Percentiles rank a stretch among this genome's conserved stretches.
phyloP scores from a whole-genome alignment of 2,888 invertebrate species.

The Phrixothrix hirtus region DNA sequence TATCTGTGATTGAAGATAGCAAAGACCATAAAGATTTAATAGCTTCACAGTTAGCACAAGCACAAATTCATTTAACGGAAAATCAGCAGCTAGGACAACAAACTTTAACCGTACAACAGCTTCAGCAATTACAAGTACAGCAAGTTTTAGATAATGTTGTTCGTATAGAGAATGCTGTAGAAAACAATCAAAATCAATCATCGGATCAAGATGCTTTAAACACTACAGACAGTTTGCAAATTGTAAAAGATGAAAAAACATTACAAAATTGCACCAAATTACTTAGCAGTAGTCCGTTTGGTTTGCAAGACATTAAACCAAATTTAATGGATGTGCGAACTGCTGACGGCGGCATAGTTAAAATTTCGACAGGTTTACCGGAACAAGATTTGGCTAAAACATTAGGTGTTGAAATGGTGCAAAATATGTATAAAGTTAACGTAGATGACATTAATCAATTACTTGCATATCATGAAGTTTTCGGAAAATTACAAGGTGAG shows the following conservation, averaged over 20 bases:
- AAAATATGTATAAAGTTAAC: slow-evolving; percentile 80
- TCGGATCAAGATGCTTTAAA: slow-evolving; percentile 38
- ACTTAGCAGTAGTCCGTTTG: slow-evolving; percentile 50
- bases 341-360: slow-evolving; percentile 74
- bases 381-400: slow-evolving; percentile 65
- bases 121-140: slow-evolving; percentile 60
- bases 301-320: slow-evolving; percentile 51
- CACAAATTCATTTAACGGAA: slow-evolving; percentile 58
- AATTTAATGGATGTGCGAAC: slow-evolving; percentile 67
- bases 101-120: slow-evolving; percentile 50
- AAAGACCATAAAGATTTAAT: slow-evolving; percentile 54
- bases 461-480: slow-evolving; percentile 84
- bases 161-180: slow-evolving; percentile 51
- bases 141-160: slow-evolving; percentile 60
- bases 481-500: slow-evolving; percentile 69
- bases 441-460: slow-evolving; percentile 85
- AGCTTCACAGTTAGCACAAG: slow-evolving; percentile 47
- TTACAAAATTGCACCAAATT: slow-evolving; percentile 60
- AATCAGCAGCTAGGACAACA: slow-evolving; percentile 58
- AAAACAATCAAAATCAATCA: slow-evolving; percentile 45
- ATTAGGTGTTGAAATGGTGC: slow-evolving; percentile 71
- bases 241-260: slow-evolving; percentile 63
- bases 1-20: slow-evolving; percentile 54
- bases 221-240: slow-evolving; percentile 33
- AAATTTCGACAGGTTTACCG: slow-evolving; percentile 68